These are phyloP conservation scores for Apodemia hepburni DNA, from an alignment of 2,888 invertebrate genomes.

Conservation along the genomic window DNA sequence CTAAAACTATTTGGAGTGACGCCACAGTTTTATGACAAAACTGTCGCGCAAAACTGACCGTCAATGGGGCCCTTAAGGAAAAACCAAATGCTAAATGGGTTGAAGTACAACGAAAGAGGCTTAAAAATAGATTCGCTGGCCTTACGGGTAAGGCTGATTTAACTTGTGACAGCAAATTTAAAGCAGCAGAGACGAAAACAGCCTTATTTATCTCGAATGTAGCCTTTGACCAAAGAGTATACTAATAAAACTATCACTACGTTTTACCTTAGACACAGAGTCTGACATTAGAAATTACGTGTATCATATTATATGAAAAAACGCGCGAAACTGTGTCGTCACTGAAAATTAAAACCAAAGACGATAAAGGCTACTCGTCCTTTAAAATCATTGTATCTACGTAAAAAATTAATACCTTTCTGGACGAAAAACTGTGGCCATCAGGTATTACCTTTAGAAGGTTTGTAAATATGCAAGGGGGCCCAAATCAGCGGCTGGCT, in stretches of 20 bases:
- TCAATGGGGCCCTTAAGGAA: too few species aligned
- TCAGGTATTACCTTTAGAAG: slow-evolving; percentile 21
- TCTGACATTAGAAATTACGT: slow-evolving; percentile 27
- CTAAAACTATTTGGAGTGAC: too few species aligned
- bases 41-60: too few species aligned
- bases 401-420: slow-evolving; percentile 22
- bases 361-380: slow-evolving; percentile 20
- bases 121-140: neutral
- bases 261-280: too few species aligned
- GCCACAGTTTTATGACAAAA: too few species aligned
- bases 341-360: slow-evolving; percentile 25
- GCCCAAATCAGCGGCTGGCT: slow-evolving; percentile 23
- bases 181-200: slow-evolving; percentile 25
- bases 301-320: slow-evolving; percentile 21
- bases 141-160: too few species aligned
- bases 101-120: neutral
- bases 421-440: slow-evolving; percentile 29
- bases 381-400: slow-evolving; percentile 28
- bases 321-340: slow-evolving; percentile 21
- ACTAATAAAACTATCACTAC: too few species aligned
- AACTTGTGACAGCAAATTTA: slow-evolving; percentile 16
- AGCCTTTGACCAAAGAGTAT: slow-evolving; percentile 18
- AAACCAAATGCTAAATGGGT: neutral
- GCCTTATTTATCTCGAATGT: slow-evolving; percentile 19
- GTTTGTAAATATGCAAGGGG: neutral